These are phyloP conservation scores for Eretmocerus hayati DNA, from an alignment of 2,888 invertebrate species.

Conservation along the genomic window DNA sequence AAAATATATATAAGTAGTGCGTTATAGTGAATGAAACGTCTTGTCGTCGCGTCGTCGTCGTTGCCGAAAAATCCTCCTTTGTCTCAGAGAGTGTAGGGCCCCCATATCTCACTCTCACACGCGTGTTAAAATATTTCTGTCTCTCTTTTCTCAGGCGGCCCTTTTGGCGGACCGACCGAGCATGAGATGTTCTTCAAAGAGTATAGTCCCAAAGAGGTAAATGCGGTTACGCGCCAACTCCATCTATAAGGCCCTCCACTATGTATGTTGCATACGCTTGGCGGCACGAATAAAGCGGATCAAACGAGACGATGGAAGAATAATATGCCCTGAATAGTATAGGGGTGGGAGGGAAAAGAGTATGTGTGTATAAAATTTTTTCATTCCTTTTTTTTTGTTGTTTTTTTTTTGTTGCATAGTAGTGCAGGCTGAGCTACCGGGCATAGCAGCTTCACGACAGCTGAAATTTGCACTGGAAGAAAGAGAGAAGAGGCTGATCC, in stretches of 20 bases:
- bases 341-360: constrained; percentile 5
- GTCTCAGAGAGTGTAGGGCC: no score
- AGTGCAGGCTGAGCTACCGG: no score
- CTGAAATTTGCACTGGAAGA: no score
- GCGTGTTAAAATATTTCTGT: no score
- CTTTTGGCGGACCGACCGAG: constrained; percentile 11
- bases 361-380: no score
- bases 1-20: not conserved
- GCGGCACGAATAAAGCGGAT: constrained; percentile 21
- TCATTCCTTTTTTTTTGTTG: constrained; percentile 8
- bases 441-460: not conserved
- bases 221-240: constrained; percentile 13
- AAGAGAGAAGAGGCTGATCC: constrained; percentile 1
- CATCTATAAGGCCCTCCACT: not conserved
- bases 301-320: constrained; percentile 20
- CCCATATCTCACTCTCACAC: no score
- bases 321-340: constrained; percentile 16
- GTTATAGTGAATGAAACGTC: constrained; percentile 18
- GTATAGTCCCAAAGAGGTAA: constrained; percentile 18
- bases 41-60: not conserved
- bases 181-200: constrained; percentile 16
- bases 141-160: not conserved
- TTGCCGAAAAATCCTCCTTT: constrained; percentile 20
- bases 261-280: not conserved
- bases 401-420: no score